A percentile compares a stretch with the other conserved stretches of the same genome.
Evolutionary conservation across 2,888 invertebrate species (phyloP).

Genomic region (Hydroisotoma schaefferi): DNA sequence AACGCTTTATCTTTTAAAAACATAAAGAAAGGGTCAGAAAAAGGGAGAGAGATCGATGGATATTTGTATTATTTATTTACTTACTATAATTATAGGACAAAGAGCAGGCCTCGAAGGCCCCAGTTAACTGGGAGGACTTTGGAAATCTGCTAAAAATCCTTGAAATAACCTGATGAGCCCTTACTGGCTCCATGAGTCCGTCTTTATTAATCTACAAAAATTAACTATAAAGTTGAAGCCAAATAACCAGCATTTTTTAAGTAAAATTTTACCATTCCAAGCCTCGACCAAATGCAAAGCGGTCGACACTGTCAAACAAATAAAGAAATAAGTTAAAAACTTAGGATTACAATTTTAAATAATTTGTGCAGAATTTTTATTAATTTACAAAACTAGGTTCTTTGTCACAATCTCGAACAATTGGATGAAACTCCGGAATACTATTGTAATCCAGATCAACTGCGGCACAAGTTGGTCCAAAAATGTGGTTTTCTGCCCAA

Average conservation of each 20-base stretch:
- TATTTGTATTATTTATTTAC: not conserved
- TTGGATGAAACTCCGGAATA: not conserved
- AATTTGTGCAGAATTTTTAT: too few relatives aligned
- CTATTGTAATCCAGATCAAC: not conserved
- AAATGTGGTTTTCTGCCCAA: not conserved
- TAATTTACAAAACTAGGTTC: conserved; percentile 1
- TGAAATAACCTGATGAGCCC: not conserved
- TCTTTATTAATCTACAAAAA: conserved; percentile 1
- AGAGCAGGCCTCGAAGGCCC: conserved; percentile 1
- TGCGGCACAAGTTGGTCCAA: conserved; percentile 7
- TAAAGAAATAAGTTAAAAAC: not conserved
- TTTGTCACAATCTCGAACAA: not conserved
- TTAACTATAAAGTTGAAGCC: not conserved
- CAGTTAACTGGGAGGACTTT: not conserved
- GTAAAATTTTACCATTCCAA: conserved; percentile 6
- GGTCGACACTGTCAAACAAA: conserved; percentile 1
- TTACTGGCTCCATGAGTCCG: not conserved
- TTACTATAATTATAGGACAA: not conserved
- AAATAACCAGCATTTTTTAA: not conserved
- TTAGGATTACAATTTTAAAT: not conserved
- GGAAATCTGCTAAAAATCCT: not conserved
- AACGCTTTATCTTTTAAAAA: not conserved
- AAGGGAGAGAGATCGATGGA: not conserved
- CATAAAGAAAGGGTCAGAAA: not conserved
- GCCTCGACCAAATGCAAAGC: conserved; percentile 1